Evolutionary conservation across 2,888 invertebrate species (phyloP).

Genomic region (Lochmaea capreae): DNA sequence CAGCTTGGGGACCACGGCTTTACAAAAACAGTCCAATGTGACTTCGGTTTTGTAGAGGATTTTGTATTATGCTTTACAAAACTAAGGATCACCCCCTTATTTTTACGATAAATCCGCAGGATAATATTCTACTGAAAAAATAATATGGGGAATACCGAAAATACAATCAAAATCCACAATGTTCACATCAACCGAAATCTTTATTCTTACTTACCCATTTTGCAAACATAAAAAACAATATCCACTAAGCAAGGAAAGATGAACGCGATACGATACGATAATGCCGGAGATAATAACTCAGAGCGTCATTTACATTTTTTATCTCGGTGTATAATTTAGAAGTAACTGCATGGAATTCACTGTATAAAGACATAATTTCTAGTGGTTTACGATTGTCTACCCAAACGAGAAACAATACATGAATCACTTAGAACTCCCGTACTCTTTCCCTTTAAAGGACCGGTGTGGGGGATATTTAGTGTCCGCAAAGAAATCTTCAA

Average conservation of each 20-base stretch:
- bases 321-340: conserved; percentile 58
- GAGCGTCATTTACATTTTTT: conserved; percentile 58
- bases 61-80: too few relatives aligned
- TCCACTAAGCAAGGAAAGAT: conserved; percentile 46
- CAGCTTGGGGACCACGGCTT: too few relatives aligned
- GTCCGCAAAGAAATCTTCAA: conserved; percentile 12
- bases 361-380: conserved; percentile 64
- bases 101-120: too few relatives aligned
- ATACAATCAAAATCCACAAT: neutral
- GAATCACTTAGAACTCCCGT: conserved; percentile 62
- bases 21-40: too few relatives aligned
- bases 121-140: too few relatives aligned
- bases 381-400: conserved; percentile 64
- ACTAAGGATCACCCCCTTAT: too few relatives aligned
- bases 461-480: conserved; percentile 38
- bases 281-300: conserved; percentile 52
- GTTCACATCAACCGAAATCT: neutral
- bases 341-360: conserved; percentile 55
- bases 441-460: conserved; percentile 45
- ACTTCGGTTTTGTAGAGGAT: too few relatives aligned
- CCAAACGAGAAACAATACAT: conserved; percentile 66
- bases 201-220: neutral
- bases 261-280: conserved; percentile 43
- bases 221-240: conserved; percentile 26
- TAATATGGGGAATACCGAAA: neutral